Base-by-base conservation (phyloP, 2,888 invertebrate genomes). In the Hypomecis punctinalis region DNA sequence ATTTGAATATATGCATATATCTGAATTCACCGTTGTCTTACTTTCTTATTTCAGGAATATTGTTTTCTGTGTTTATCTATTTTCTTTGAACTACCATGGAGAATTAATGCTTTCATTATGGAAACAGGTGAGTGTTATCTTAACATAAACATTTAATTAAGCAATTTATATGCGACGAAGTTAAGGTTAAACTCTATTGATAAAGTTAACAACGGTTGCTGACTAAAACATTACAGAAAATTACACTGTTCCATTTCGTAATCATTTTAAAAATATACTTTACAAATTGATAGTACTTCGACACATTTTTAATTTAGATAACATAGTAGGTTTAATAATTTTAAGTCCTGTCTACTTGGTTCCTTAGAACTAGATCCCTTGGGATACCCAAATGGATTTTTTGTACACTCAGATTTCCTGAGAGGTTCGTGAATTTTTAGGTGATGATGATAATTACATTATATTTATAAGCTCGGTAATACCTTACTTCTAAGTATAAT, bases 31-130 rank as follows among this genome's bases (percentile, higher is more conserved):
- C 73, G 80, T 70, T 23, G 23, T 67, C 48, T 13, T 52, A 7
- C 48, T 49, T 13, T 59, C 49, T 61, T 49, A 58, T 61, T 51
- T 45, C 40, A 47, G 56, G 47, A 10, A 47, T 46, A 10, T 47
- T 40, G 5, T 33, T 61, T 35, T 54, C 39, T 66, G 13, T 54
- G 9, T 8, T 39, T 40, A 36, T 51, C 9, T 13, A 23, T 56
- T 49, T 62, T 61, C 11, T 39, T 67, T 66, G 68, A 49, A 64
- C 23, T 64, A 58, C 56, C 68, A 77, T 81, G 78, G 83, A 84
- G 84, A 83, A 82, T 82, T 78, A 78, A 82, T 73, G 78, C 78
- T 64, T 69, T 46, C 73, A 57, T n/a, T 49, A 58, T 61, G 70
- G 79, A 78, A 74, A 46, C 67, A 66, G 81, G 82, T 82, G 75